Evolutionary conservation across 2,797 vertebrate species (phyloP), one percentile per base, ranked within the genome.

Genomic region (Scarus forsteni): DNA sequence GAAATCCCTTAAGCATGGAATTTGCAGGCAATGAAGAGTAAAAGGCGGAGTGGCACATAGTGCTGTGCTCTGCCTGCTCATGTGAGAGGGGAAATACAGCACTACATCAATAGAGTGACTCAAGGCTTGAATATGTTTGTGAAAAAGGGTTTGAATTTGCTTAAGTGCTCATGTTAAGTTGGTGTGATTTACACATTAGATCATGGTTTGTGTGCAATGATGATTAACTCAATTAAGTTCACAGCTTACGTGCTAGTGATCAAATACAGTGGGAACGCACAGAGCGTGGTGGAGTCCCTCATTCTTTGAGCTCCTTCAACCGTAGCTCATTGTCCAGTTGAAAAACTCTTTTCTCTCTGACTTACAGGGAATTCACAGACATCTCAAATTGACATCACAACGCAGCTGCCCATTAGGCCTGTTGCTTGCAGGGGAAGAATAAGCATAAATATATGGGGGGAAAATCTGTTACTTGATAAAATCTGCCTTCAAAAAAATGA

Each of bases 171-270:
- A 58, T 77, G 65, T 79, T 80, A 73, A 12, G 75, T 63, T 79
- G 49, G 38, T 66, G 60, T 64, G 56, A 19, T 80, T 84, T 60
- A 75, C 80, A 72, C 77, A 61, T 80, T 88, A 73, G 73, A 81
- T 85, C 73, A 71, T 75, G 35, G 46, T 78, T 73, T 77, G 39
- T 52, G 57, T 56, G 18, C 69, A 64, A 61, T 51, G 60, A 48
- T 68, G 52, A 84, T 85, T 72, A 80, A 70, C 60, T 70, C 72
- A 86, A 79, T 85, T 76, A 80, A 58, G 40, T 73, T 79, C 50
- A 58, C 35, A 64, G 76, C 56, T 76, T 72, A 66, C 76, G 63
- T 68, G 70, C 69, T 79, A 74, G 76, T 74, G 71, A 74, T 84
- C 9, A 34, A 70, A 72, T 57, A 43, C 43, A 48, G 74, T 35